Percentiles rank a stretch among this genome's conserved stretches.
Conservation (phyloP, 2,888 invertebrate species). For the Serrognathus titanus region DNA sequence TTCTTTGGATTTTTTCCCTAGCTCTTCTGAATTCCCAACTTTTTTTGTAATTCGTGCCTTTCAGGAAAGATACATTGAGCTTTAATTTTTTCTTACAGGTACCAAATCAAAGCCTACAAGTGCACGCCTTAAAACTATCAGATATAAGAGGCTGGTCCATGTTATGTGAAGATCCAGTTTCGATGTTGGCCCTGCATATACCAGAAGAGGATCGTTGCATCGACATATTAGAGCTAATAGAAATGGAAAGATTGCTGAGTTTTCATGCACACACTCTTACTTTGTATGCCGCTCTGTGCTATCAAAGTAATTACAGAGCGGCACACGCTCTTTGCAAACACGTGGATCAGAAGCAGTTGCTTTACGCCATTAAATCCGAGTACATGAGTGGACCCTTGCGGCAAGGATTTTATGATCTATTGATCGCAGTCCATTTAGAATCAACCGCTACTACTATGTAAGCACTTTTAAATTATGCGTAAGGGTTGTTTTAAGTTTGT, state of each 20-base stretch:
- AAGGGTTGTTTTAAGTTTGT: not conserved
- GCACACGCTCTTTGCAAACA: constrained; percentile 95
- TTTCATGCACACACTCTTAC: constrained; percentile 97
- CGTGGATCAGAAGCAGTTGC: constrained; percentile 94
- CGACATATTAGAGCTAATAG: constrained; percentile 94
- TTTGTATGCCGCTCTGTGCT: constrained; percentile 94
- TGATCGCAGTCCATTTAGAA: constrained; percentile 95
- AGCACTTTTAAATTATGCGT: constrained; percentile 23
- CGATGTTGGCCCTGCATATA: constrained; percentile 95
- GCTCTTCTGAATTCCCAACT: no score
- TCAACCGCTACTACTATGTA: constrained; percentile 93
- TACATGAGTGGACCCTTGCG: constrained; percentile 96
- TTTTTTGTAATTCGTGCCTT: not conserved
- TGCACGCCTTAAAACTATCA: constrained; percentile 93
- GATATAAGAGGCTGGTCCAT: constrained; percentile 99
- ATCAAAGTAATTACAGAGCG: constrained; percentile 95
- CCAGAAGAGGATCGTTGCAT: constrained; percentile 98
- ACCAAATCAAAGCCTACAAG: constrained; percentile 89
- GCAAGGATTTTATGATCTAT: constrained; percentile 93
- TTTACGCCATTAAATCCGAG: constrained; percentile 95
- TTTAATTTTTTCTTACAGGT: constrained; percentile 55
- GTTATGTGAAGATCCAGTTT: constrained; percentile 95
- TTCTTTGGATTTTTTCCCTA: not conserved
- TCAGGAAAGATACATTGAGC: no score
- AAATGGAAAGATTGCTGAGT: constrained; percentile 90